Percentiles rank a stretch among this genome's conserved stretches.
These are phyloP conservation scores for Hydropsyche tenuis DNA, from an alignment of 1,140 invertebrate species.

Conservation along the genomic window DNA sequence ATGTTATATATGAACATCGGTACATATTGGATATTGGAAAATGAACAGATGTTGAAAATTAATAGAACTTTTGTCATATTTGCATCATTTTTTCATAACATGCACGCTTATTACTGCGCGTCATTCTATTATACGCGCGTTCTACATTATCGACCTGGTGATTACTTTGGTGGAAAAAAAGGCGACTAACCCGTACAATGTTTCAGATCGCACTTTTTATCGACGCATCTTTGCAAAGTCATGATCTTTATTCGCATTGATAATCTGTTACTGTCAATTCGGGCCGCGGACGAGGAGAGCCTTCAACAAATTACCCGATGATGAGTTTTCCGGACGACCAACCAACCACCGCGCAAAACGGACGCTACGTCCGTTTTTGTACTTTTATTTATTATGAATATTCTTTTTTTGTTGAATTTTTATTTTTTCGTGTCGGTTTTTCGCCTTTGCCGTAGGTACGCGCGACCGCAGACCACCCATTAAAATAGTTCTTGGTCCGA, in stretches of 20 bases:
- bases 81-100: too few species aligned
- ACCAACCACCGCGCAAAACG: too few species aligned
- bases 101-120: too few species aligned
- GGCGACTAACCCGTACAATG: too few species aligned
- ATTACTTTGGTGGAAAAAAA: not conserved
- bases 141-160: not conserved
- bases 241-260: conserved; percentile 29
- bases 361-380: not conserved
- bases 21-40: too few species aligned
- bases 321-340: conserved; percentile 26
- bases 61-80: conserved; percentile 1
- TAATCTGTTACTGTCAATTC: conserved; percentile 38
- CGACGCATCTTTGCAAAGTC: not conserved
- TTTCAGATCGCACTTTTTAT: not conserved
- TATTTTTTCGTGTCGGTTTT: conserved; percentile 21
- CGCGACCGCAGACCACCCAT: conserved; percentile 37
- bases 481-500: conserved; percentile 33
- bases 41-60: not conserved
- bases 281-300: not conserved
- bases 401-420: not conserved
- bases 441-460: not conserved
- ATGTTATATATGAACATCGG: too few species aligned
- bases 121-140: not conserved
- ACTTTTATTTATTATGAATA: not conserved
- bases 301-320: conserved; percentile 38